Base-by-base conservation (phyloP, 37 sponge, comb jelly and placozoan genomes). In the Lycopodina hypogea region DNA sequence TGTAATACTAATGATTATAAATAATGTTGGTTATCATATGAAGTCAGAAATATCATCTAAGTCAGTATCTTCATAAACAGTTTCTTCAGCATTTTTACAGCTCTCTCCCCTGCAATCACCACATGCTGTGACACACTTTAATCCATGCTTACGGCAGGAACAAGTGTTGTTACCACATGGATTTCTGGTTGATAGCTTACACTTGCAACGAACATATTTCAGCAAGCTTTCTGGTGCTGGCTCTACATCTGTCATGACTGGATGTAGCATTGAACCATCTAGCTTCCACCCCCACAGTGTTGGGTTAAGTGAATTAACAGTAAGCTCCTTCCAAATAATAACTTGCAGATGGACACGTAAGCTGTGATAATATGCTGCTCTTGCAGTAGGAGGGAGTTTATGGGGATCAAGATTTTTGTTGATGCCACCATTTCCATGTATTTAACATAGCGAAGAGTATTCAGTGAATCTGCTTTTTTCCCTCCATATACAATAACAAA, bases 371-470 rank as follows among this genome's bases (percentile, higher is more conserved):
- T 71, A 41, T 48, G 83, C 83, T 73, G 74, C 83, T 73, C 75
- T 82, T 18, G 72, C 83, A 28, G 83, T 73, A 53, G 83, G 83
- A 42, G 83, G n/a, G n/a, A n/a, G n/a, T n/a, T n/a, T n/a, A n/a
- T n/a, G n/a, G n/a, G n/a, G n/a, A n/a, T n/a, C n/a, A 67, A 41
- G 2, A 15, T 6, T 55, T 80, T 80, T 32, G 26, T 70, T 68
- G 83, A 72, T 82, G 83, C 55, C 21, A 73, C 67, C 83, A 82
- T 82, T 45, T 82, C 83, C 75, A 82, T 56, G 66, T 73, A 82
- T 73, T 82, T 82, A 7, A 57, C 65, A 73, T 82, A 82, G 28
- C 83, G 75, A 4, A 82, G 59, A 73, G n/a, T n/a, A n/a, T n/a
- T n/a, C n/a, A n/a, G n/a, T n/a, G n/a, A n/a, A n/a, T n/a, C n/a